A percentile compares a stretch with the other conserved stretches of the same genome.
These are phyloP conservation scores for Ptychodera flava DNA, from an alignment of 35 echinoderm and acorn worm genomes.

Conservation along the genomic window DNA sequence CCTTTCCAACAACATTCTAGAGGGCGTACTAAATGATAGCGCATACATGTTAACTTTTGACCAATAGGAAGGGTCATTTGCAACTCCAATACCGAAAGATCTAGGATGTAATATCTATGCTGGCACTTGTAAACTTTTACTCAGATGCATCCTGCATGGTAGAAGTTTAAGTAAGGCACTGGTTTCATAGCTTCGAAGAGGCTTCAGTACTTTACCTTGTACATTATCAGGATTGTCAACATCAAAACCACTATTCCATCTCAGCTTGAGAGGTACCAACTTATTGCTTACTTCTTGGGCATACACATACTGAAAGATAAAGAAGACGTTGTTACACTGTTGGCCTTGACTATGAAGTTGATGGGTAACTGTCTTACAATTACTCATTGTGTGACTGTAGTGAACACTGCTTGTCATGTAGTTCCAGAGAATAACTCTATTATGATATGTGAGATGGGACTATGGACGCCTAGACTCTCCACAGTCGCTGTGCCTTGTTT, in stretches of 20 bases:
- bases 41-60: not conserved
- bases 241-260: constrained; percentile 9
- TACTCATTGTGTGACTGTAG: not conserved
- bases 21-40: too few species aligned
- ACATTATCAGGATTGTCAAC: constrained; percentile 16
- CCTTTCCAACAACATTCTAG: too few species aligned
- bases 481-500: too few species aligned
- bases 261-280: not conserved
- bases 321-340: not conserved
- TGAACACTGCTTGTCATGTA: not conserved
- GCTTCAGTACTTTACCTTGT: not conserved
- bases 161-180: not conserved
- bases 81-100: not conserved
- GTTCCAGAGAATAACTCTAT: not conserved
- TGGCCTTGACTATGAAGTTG: not conserved
- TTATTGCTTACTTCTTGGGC: not conserved
- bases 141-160: not conserved
- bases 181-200: not conserved
- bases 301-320: constrained; percentile 9
- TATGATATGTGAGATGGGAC: not conserved
- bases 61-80: too few species aligned
- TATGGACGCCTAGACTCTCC: not conserved
- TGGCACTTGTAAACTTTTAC: not conserved
- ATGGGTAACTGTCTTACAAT: not conserved
- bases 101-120: not conserved